Evolutionary conservation across 2,113 vertebrate genomes (phyloP), one percentile per base, ranked within the genome.

Genomic region (Podiceps cristatus): DNA sequence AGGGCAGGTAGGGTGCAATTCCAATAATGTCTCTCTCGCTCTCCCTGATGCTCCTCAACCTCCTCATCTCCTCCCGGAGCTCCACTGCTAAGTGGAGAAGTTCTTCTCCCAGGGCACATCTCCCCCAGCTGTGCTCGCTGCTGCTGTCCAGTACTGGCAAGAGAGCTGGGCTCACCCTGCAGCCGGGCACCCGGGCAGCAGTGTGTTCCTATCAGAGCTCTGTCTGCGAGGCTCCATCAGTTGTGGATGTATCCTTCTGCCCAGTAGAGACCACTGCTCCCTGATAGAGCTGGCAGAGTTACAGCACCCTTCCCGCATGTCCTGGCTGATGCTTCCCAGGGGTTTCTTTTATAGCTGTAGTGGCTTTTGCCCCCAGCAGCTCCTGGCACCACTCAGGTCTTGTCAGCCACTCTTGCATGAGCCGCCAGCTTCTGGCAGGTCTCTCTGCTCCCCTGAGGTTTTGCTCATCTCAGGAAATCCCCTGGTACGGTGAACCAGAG

Each of bases 291-390:
- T 5, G 7, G 64, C 64, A 45, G 29, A 44, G 28, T 67, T 23
- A 16, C 20, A 47, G 44, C 11, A 0, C 31, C 44, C 66, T 59
- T 60, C 56, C 56, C 10, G 7, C 1, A 5, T 4, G 1, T 13
- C 47, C n/a, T 71, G 49, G 49, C n/a, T 52, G 68, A 71, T 1
- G 4, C 68, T 69, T 47, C 18, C 18, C 18, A n/a, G 50, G 14
- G 69, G 35, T 53, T 55, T 42, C 18, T 24, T 56, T 58, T n/a
- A 20, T 11, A 45, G 72, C 31, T 75, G 40, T 17, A 17, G 53
- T 31, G 24, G 31, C 42, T 35, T 28, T 35, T 28, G 42, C 40
- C 53, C 11, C 2, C 3, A 1, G 72, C 31, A n/a, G 31, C 42
- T 75, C 42, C 42, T 58, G 31, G 23, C 31, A 75, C 42, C 42